Conservation (phyloP, 2,797 vertebrate species). For the Chrysocyon brachyurus region DNA sequence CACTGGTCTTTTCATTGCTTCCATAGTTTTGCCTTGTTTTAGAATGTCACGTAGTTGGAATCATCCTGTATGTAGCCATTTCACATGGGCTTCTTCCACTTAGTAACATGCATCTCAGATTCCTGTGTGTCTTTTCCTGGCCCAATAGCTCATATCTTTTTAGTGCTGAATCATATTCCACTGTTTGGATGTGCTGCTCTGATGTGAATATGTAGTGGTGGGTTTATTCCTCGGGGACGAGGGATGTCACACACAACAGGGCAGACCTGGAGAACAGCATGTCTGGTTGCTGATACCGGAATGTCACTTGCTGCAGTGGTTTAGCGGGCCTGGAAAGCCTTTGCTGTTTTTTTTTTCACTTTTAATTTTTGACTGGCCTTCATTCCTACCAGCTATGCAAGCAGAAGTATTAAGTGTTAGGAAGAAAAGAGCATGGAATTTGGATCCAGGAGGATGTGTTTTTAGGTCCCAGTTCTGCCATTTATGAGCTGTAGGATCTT, state of each 20-base stretch:
- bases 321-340: not conserved
- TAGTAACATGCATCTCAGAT: not conserved
- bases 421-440: not conserved
- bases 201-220: not conserved
- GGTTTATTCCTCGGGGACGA: not conserved
- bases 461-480: constrained; percentile 6
- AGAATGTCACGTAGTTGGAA: not conserved
- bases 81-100: not conserved
- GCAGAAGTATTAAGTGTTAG: not conserved
- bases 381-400: not conserved
- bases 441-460: not conserved
- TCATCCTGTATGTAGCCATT: not conserved
- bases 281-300: not conserved
- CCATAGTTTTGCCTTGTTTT: not conserved
- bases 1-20: not conserved
- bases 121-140: not conserved
- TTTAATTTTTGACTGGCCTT: constrained; percentile 36
- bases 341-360: not conserved
- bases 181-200: not conserved
- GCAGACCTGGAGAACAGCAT: not conserved
- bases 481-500: not conserved
- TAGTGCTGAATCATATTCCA: not conserved
- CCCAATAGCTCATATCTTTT: not conserved
- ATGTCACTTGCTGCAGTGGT: not conserved
- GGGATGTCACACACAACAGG: not conserved